These are phyloP conservation scores for Dipodomys merriami DNA, from an alignment of 2,113 vertebrate genomes.

Conservation along the genomic window DNA sequence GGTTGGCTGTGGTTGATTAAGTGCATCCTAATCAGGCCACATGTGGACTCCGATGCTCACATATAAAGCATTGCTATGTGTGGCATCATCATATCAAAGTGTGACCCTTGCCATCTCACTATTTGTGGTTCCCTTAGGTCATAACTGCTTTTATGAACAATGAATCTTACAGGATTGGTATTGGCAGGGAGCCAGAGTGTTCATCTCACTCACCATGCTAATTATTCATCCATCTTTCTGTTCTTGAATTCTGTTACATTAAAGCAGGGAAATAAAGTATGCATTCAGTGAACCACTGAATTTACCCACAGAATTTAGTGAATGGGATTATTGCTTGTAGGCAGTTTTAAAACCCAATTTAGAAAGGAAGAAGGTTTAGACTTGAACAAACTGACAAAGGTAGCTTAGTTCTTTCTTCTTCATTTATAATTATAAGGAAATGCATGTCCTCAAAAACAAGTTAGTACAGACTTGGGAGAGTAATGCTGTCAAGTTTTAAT, in stretches of 20 bases:
- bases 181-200: slow-evolving; percentile 32
- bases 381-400: neutral
- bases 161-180: neutral
- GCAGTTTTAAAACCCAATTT: slow-evolving; percentile 12
- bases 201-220: slow-evolving; percentile 26
- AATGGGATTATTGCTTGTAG: neutral
- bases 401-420: slow-evolving; percentile 27
- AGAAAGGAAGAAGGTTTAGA: neutral
- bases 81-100: neutral
- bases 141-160: slow-evolving; percentile 18
- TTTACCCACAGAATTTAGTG: neutral
- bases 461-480: neutral
- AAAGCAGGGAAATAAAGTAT: neutral
- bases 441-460: neutral
- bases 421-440: neutral
- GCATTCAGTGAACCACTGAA: neutral
- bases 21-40: neutral
- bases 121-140: neutral
- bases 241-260: slow-evolving; percentile 18
- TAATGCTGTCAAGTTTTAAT: slow-evolving; percentile 3
- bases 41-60: neutral
- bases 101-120: neutral
- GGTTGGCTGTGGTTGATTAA: neutral
- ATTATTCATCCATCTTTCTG: neutral
- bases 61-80: neutral